Evolutionary conservation across 2,888 invertebrate species (phyloP).

Genomic region (Habroteleia sp.): DNA sequence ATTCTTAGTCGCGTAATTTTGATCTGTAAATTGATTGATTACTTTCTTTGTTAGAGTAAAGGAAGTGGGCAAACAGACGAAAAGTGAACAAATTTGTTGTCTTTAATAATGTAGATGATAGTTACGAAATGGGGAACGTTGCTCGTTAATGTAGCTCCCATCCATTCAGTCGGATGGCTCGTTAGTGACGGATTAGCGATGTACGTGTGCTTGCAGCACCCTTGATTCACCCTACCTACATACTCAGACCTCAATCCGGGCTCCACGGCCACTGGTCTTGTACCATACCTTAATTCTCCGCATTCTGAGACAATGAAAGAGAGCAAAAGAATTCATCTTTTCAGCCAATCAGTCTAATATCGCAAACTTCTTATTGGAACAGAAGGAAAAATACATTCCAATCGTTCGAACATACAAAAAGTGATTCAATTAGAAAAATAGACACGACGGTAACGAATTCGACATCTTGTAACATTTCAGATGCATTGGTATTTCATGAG

Average conservation of each 20-base stretch:
- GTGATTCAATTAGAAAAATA: slow-evolving; percentile 23
- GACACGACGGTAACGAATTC: background rate
- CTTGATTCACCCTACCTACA: slow-evolving; percentile 72
- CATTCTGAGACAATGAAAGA: slow-evolving; percentile 64
- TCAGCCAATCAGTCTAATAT: slow-evolving; percentile 60
- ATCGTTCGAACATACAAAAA: slow-evolving; percentile 16
- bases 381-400: slow-evolving; percentile 31
- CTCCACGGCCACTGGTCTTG: slow-evolving; percentile 61
- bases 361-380: slow-evolving; percentile 20
- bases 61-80: slow-evolving; percentile 2
- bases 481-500: slow-evolving; percentile 21
- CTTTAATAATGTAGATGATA: slow-evolving; percentile 43
- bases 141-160: slow-evolving; percentile 68
- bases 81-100: slow-evolving; percentile 19
- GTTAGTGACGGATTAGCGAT: slow-evolving; percentile 83
- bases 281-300: slow-evolving; percentile 53
- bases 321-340: slow-evolving; percentile 67
- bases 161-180: slow-evolving; percentile 80
- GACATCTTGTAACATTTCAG: slow-evolving; percentile 6
- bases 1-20: background rate
- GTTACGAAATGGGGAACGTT: slow-evolving; percentile 41
- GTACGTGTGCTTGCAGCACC: slow-evolving; percentile 80
- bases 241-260: slow-evolving; percentile 72
- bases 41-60: background rate
- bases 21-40: slow-evolving; percentile 9